A percentile compares a stretch with the other conserved stretches of the same genome.
phyloP scores from a whole-genome alignment of 2,797 vertebrate genomes.

The Rhinoraja longicauda region DNA sequence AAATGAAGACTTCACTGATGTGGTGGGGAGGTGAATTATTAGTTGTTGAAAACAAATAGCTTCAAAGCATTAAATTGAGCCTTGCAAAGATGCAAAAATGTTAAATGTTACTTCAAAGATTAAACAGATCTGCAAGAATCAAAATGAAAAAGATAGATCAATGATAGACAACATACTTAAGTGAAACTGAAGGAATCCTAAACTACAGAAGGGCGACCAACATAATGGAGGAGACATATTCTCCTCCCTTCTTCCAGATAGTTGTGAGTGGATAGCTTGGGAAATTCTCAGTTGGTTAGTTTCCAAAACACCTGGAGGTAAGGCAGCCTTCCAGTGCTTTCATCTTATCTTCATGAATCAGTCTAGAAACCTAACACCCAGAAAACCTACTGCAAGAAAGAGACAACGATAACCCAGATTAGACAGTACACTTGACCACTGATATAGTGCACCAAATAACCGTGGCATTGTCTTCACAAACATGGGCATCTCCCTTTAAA shows the following conservation, averaged over 20 bases:
- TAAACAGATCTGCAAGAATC: constrained; percentile 25
- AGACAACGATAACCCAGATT: too few relatives aligned
- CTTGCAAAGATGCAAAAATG: neutral
- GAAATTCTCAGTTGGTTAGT: neutral
- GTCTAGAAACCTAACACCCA: neutral
- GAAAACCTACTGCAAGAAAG: neutral
- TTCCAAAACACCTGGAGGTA: constrained; percentile 22
- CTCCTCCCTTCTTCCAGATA: neutral
- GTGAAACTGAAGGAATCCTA: neutral
- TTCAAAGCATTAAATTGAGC: neutral
- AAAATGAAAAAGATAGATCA: constrained; percentile 20
- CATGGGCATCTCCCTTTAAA: too few relatives aligned
- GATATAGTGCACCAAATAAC: neutral
- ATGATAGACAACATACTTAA: neutral
- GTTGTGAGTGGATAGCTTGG: neutral
- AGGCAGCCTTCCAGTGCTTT: neutral
- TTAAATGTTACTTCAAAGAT: constrained; percentile 13
- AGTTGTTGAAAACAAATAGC: neutral
- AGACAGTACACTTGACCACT: too few relatives aligned
- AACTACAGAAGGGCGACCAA: neutral
- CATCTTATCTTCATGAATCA: neutral
- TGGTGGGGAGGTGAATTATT: constrained; percentile 20
- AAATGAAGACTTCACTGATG: neutral
- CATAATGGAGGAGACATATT: neutral
- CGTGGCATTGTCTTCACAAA: neutral